phyloP scores from a whole-genome alignment of 1,140 invertebrate species.

The Brachystomella parvula region DNA sequence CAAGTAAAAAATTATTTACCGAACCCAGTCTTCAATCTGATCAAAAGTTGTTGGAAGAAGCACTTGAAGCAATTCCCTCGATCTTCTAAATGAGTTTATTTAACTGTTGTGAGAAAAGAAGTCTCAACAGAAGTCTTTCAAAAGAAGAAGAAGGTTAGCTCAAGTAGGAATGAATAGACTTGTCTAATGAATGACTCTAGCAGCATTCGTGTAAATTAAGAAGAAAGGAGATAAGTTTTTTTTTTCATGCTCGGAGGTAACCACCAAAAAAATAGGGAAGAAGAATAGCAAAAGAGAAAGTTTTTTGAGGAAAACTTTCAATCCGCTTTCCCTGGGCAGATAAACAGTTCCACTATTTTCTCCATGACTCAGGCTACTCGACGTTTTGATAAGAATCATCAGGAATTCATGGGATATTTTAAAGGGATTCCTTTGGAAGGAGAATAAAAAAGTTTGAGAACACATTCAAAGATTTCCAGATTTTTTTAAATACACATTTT shows the following conservation, averaged over 20 bases:
- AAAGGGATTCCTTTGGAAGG: too few relatives aligned
- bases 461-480: not conserved
- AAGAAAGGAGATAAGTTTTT: slow-evolving; percentile 8
- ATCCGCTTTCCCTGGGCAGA: not conserved
- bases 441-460: slow-evolving; percentile 13
- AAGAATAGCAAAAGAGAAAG: not conserved
- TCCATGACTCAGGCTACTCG: too few relatives aligned
- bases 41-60: slow-evolving; percentile 5
- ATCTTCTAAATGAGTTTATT: slow-evolving; percentile 9
- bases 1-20: too few relatives aligned
- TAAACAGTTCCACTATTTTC: not conserved
- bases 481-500: slow-evolving; percentile 3
- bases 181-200: slow-evolving; percentile 7
- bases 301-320: not conserved
- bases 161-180: slow-evolving; percentile 2
- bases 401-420: slow-evolving; percentile 6
- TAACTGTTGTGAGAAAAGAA: not conserved
- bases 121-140: too few relatives aligned
- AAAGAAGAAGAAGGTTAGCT: too few relatives aligned
- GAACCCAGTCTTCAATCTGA: too few relatives aligned
- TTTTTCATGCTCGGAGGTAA: not conserved
- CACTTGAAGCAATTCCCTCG: slow-evolving; percentile 12
- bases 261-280: not conserved
- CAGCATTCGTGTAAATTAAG: not conserved
- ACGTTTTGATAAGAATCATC: slow-evolving; percentile 9